Base-by-base conservation (phyloP, 2,888 invertebrate species). In the Trachelus troglodyta region DNA sequence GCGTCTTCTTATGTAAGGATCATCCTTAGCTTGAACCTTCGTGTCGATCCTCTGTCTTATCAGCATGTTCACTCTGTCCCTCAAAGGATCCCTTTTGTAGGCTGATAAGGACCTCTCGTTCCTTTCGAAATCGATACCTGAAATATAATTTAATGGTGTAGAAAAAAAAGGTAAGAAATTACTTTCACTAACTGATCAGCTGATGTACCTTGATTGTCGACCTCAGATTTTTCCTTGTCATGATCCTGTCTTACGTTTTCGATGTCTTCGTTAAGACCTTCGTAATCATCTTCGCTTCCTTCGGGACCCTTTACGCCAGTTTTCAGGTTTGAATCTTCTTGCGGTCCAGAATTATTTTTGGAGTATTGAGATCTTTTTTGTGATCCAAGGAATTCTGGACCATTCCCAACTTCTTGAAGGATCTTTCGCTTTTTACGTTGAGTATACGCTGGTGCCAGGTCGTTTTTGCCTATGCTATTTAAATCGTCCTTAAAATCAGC, bases 51-150 rank as follows among this genome's bases (percentile, higher is more conserved):
- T 85, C 35, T 84, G 73, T 31, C 77, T 77, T 79, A 86, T 85
- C 75, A 86, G 23, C 75, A 84, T 71, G n/a, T 86, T 79, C 69
- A 85, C 81, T 76, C 77, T 84, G 15, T 81, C 84, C n/a, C 79
- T 85, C 40, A 79, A 30, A 15, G 80, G 80, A 35, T 84, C 74
- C n/a, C n/a, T 69, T 71, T 30, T 2, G 71, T 33, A 1, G 0
- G 33, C 69, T 15, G 33, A 12, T 33, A 56, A 56, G 1, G 78
- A 56, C 68, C 79, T 77, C 31, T 69, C 79, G 11, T 73, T 77
- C 69, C 79, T 79, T 30, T 73, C 71, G 40, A 69, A 34, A 71
- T 71, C 31, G 71, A 6, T 15, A 34, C 15, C 71, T 71, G 71
- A 34, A 71, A 33, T 33, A 71, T 2, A 71, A 71, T 71, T 31